Evolutionary conservation across 2,797 vertebrate species (phyloP).

Genomic region (Phrynocephalus guinanensis): DNA sequence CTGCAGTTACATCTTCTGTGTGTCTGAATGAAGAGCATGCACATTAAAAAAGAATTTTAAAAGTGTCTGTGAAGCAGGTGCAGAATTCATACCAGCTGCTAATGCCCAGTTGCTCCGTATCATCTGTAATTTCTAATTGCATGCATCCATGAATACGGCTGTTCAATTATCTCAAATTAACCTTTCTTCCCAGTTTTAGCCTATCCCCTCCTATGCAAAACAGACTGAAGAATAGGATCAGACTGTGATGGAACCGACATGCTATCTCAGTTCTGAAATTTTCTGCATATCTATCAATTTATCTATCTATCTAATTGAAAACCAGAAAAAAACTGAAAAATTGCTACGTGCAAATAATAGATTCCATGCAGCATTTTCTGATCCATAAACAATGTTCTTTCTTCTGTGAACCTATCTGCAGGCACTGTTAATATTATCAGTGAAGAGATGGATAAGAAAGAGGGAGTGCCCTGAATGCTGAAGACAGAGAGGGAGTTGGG

Average conservation of each 20-base stretch:
- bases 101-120: background rate
- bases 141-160: background rate
- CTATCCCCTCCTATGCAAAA: slow-evolving; percentile 6
- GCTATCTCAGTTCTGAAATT: slow-evolving; percentile 15
- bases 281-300: background rate
- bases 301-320: too few relatives aligned
- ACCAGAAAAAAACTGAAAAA: background rate
- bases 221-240: background rate
- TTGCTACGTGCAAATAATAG: too few relatives aligned
- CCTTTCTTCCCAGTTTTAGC: slow-evolving; percentile 28
- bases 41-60: background rate
- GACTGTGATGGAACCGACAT: background rate
- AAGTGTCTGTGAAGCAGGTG: background rate
- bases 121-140: slow-evolving; percentile 33
- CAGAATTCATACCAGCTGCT: slow-evolving; percentile 13
- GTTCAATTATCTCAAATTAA: slow-evolving; percentile 36
- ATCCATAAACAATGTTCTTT: background rate
- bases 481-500: too few relatives aligned
- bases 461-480: too few relatives aligned
- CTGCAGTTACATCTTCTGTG: slow-evolving; percentile 24
- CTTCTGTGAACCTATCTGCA: background rate
- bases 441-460: too few relatives aligned
- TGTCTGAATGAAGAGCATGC: background rate
- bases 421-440: background rate
- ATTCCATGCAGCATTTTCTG: background rate